Percentiles rank a stretch among this genome's conserved stretches.
Evolutionary conservation across 30 jellyfish, hydroid and myxozoan species (phyloP).

Genomic region (Aurelia sp.): DNA sequence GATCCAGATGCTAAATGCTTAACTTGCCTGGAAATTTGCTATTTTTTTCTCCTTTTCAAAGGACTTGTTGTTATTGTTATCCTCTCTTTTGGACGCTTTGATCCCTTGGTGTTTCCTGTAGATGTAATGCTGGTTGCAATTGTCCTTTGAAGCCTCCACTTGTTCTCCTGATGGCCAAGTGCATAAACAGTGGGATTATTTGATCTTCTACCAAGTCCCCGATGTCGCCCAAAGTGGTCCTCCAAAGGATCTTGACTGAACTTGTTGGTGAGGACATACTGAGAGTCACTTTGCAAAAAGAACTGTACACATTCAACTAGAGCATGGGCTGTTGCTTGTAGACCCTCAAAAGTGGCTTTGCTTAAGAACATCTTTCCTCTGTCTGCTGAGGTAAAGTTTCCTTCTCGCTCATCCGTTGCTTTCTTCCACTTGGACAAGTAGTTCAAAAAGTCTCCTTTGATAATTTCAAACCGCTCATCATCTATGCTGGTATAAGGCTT

Average conservation of each 20-base stretch:
- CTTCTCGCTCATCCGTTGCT: constrained; percentile 28
- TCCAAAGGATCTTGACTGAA: constrained; percentile 66
- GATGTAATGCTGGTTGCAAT: constrained; percentile 48
- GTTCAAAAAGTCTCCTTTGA: constrained; percentile 52
- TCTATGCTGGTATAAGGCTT: constrained; percentile 45
- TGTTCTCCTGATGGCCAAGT: constrained; percentile 53
- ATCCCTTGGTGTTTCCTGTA: constrained; percentile 41
- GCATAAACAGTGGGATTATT: constrained; percentile 49
- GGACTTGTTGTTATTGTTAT: constrained; percentile 49
- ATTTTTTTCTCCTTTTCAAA: constrained; percentile 30
- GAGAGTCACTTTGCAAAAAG: constrained; percentile 50
- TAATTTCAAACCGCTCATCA: constrained; percentile 67
- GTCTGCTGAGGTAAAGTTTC: constrained; percentile 21
- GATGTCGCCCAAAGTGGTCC: constrained; percentile 62
- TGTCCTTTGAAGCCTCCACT: constrained; percentile 37
- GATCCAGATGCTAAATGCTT: too few species aligned
- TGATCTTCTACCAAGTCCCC: constrained; percentile 59
- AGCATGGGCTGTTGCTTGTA: constrained; percentile 59
- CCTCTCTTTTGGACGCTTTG: constrained; percentile 29
- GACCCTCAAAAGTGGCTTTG: constrained; percentile 58
- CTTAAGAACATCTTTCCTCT: constrained; percentile 44
- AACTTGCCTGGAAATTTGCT: background rate
- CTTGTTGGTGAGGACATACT: constrained; percentile 47
- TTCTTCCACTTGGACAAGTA: constrained; percentile 31
- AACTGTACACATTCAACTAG: constrained; percentile 33